Base-by-base conservation (phyloP, 2,797 vertebrate species). In the Petrocephalus schoutedeni region DNA sequence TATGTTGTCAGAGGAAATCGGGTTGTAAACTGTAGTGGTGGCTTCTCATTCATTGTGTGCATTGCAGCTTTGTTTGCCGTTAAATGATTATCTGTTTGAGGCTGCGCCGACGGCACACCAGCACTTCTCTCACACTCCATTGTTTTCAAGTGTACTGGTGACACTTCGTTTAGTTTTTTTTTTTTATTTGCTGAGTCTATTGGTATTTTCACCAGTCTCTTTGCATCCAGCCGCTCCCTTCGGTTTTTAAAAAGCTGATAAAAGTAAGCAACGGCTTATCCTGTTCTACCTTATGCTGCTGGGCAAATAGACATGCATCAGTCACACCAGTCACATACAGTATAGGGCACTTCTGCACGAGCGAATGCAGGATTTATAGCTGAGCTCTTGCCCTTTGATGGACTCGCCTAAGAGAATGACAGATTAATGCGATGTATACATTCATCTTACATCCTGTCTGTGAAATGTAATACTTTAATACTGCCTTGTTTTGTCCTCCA, bases 41-140 rank as follows among this genome's bases (percentile, higher is more conserved):
- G 84, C 86, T 49, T 23, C 74, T 54, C 87, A 85, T 53, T 86
- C 61, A 86, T 67, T 64, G 86, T 14, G 32, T 51, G 53, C 32
- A 86, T 88, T 57, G 12, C 53, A 36, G 88, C 53, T 85, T 74
- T 88, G 71, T 56, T 53, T 86, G 45, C 83, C 64, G n/a, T 80
- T 58, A 86, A 77, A 67, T 80, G 36, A 88, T 77, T 41, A 77
- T 86, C 28, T 28, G 45, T 59, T 56, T 87, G 28, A 57, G 45
- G 59, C 3, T 59, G 23, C 86, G 61, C 67, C 53, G 57, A 56
- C n/a, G 16, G 84, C 28, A 58, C 84, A 64, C 32, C 82, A 36
- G 19, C 28, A 67, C 6, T 80, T 12, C 74, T 1, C 74, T 49
- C 19, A 49, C 41, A 80, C 71, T n/a, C 9, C 56, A 59, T 67